Evolutionary conservation across 2,888 invertebrate genomes (phyloP).

Genomic region (Caenorhabditis sinica): DNA sequence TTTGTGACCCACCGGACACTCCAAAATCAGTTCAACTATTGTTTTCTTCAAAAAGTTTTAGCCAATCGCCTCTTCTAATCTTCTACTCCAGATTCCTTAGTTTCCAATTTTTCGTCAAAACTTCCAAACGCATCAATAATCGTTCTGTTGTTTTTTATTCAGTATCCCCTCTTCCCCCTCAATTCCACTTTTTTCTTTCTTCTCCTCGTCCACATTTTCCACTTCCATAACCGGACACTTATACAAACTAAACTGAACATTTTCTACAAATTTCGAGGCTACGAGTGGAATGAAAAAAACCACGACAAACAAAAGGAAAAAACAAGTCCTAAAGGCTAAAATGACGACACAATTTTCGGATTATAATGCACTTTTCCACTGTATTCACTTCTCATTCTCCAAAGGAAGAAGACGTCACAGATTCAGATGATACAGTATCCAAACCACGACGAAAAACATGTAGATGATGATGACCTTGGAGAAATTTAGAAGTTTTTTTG

Average conservation of each 20-base stretch:
- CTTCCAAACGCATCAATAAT: constrained; percentile 24
- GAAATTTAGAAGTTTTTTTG: constrained; percentile 13
- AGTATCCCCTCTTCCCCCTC: neutral
- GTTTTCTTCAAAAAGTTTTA: no score
- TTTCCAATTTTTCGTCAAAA: neutral
- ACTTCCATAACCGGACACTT: constrained; percentile 44
- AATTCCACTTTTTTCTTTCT: constrained; percentile 3
- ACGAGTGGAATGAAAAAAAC: constrained; percentile 27
- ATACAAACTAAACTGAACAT: constrained; percentile 40
- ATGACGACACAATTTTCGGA: constrained; percentile 48
- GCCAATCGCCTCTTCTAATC: no score
- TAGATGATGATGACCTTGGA: constrained; percentile 40
- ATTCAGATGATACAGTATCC: constrained; percentile 34
- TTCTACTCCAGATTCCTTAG: neutral
- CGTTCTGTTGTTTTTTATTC: neutral
- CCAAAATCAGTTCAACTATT: no score
- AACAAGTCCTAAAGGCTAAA: constrained; percentile 37
- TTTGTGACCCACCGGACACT: no score
- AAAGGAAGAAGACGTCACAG: constrained; percentile 17
- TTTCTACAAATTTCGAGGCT: constrained; percentile 25
- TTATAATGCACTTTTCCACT: constrained; percentile 14
- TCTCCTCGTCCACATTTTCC: constrained; percentile 4
- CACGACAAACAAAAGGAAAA: constrained; percentile 32
- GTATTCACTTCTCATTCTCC: neutral
- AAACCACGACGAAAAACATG: constrained; percentile 36